Percentiles rank a stretch among this genome's conserved stretches.
Conservation (phyloP, 2,113 vertebrate genomes). For the Toxotes jaculatrix region DNA sequence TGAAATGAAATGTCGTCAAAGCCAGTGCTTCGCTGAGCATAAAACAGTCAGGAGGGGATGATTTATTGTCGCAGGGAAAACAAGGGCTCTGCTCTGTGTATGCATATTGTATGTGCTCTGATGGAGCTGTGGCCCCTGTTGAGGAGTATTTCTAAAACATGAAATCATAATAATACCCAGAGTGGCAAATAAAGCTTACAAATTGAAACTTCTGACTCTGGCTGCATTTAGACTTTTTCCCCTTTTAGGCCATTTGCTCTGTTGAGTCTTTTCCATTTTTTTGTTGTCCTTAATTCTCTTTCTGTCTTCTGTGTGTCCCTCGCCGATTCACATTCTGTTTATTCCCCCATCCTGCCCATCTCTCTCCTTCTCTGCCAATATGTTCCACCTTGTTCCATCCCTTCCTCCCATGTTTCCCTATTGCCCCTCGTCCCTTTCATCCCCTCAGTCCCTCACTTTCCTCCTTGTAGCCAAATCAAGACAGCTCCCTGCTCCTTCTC, state of each 20-base stretch:
- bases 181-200: slow-evolving; percentile 16
- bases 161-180: slow-evolving; percentile 41
- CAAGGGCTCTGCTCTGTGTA: slow-evolving; percentile 46
- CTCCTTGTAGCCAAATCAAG: slow-evolving; percentile 33
- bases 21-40: slow-evolving; percentile 61
- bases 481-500: slow-evolving; percentile 28
- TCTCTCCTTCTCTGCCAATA: slow-evolving; percentile 21
- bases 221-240: background rate
- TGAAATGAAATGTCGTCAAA: slow-evolving; percentile 78
- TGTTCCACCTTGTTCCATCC: slow-evolving; percentile 24
- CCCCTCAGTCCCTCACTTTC: slow-evolving; percentile 20
- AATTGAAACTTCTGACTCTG: slow-evolving; percentile 42
- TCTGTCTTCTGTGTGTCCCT: slow-evolving; percentile 22
- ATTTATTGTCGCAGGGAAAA: slow-evolving; percentile 73
- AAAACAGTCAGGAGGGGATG: slow-evolving; percentile 68
- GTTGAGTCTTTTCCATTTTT: background rate
- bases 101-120: slow-evolving; percentile 62
- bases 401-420: slow-evolving; percentile 27
- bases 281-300: slow-evolving; percentile 5
- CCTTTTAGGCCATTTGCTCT: background rate
- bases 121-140: slow-evolving; percentile 40
- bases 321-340: slow-evolving; percentile 41
- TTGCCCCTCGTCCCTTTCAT: slow-evolving; percentile 7
- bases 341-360: slow-evolving; percentile 17
- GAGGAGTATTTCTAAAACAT: slow-evolving; percentile 31